These are phyloP conservation scores for Caenorhabditis zanzibari DNA, from an alignment of 2,888 invertebrate species.

Conservation along the genomic window DNA sequence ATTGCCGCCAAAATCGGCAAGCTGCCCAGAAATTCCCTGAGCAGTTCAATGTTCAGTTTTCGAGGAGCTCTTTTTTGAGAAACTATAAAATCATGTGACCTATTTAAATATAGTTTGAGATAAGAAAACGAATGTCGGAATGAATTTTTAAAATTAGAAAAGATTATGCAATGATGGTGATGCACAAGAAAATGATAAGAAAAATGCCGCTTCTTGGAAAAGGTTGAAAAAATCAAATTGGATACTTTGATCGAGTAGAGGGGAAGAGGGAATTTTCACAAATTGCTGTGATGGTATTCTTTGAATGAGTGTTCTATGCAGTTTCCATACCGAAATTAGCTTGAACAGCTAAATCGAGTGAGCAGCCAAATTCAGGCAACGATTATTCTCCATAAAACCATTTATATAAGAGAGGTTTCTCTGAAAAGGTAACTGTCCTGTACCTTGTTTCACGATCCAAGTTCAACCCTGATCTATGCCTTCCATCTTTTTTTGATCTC, in stretches of 20 bases:
- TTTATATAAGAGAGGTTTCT: no score
- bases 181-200: constrained; percentile 16
- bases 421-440: no score
- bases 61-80: constrained; percentile 10
- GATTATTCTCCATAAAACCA: no score
- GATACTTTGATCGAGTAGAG: constrained; percentile 10
- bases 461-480: constrained; percentile 4
- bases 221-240: constrained; percentile 24
- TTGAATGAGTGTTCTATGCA: no score
- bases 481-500: background rate
- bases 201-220: background rate
- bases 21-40: no score
- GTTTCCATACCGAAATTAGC: no score
- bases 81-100: constrained; percentile 31
- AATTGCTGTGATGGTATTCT: no score
- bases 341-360: no score
- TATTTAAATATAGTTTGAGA: background rate
- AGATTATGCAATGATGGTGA: background rate
- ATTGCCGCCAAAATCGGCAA: no score
- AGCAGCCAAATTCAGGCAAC: no score
- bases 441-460: no score
- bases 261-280: background rate
- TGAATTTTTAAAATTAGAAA: constrained; percentile 49
- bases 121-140: constrained; percentile 20
- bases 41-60: constrained; percentile 24